Conservation (phyloP, 2,888 invertebrate species). For the Rhamphomyia laevipes region DNA sequence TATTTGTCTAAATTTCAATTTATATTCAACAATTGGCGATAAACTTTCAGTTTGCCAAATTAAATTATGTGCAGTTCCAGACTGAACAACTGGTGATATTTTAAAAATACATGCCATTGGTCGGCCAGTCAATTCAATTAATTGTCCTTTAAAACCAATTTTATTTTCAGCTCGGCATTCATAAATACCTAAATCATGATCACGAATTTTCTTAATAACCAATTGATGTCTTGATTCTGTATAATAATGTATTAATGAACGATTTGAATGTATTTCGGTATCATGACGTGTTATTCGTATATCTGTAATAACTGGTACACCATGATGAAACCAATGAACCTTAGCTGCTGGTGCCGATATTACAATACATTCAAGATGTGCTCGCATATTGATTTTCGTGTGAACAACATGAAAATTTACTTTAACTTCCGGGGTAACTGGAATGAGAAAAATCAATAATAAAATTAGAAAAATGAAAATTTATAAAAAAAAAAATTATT, state of each 20-base stretch:
- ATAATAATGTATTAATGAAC: conserved; percentile 42
- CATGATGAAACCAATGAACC: conserved; percentile 56
- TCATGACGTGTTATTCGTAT: conserved; percentile 34
- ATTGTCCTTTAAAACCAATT: conserved; percentile 56
- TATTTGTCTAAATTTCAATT: conserved; percentile 38
- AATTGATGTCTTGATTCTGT: conserved; percentile 49
- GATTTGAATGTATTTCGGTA: conserved; percentile 30
- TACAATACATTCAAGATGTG: conserved; percentile 56
- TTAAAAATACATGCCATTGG: conserved; percentile 35
- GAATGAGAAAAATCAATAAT: conserved; percentile 10
- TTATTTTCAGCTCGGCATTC: conserved; percentile 66
- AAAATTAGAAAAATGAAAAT: background rate
- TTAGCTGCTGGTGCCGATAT: conserved; percentile 57
- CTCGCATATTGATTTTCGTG: conserved; percentile 57
- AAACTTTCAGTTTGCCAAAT: conserved; percentile 81
- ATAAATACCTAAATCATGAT: conserved; percentile 63
- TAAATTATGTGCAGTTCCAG: conserved; percentile 50
- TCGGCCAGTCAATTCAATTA: conserved; percentile 57
- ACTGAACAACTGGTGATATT: conserved; percentile 29
- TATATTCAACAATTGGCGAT: conserved; percentile 62
- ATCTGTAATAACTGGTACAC: conserved; percentile 40
- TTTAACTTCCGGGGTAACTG: conserved; percentile 65
- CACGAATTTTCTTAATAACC: conserved; percentile 54
- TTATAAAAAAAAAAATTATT: background rate
- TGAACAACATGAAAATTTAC: conserved; percentile 58